phyloP scores from a whole-genome alignment of 2,797 vertebrate genomes.

The Echiichthys vipera region DNA sequence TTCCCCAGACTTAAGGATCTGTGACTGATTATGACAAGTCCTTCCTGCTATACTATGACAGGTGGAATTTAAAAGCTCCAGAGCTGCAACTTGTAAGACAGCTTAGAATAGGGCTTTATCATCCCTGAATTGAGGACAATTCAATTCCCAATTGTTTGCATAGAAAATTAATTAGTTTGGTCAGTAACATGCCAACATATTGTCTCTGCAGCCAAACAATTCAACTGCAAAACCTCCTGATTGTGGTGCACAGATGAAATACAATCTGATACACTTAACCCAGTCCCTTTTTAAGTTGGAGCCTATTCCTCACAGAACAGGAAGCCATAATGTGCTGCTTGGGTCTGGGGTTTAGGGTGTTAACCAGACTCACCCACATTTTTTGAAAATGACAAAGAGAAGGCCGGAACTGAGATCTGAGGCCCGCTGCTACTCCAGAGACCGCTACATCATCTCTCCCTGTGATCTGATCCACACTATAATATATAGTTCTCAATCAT shows the following conservation, averaged over 20 bases:
- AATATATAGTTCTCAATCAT: conserved; percentile 54
- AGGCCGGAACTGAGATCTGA: conserved; percentile 76
- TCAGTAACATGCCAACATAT: conserved; percentile 27
- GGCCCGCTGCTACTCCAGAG: conserved; percentile 62
- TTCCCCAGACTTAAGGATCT: conserved; percentile 6
- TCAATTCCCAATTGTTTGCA: background rate
- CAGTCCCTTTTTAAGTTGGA: conserved; percentile 22
- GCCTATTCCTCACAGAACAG: conserved; percentile 56
- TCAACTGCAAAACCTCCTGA: conserved; percentile 31
- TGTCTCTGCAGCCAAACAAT: conserved; percentile 45
- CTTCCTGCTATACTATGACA: conserved; percentile 34
- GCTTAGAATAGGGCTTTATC: conserved; percentile 1
- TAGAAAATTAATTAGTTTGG: conserved; percentile 25
- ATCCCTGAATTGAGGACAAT: background rate
- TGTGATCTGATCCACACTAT: conserved; percentile 66
- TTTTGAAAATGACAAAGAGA: conserved; percentile 83
- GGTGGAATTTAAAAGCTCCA: conserved; percentile 6
- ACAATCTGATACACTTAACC: conserved; percentile 21
- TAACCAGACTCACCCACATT: conserved; percentile 88
- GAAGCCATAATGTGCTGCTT: conserved; percentile 75
- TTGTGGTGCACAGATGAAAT: conserved; percentile 44
- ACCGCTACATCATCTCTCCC: conserved; percentile 58
- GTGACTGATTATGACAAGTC: conserved; percentile 32
- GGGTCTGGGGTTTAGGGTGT: conserved; percentile 82
- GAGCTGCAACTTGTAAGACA: background rate